Conservation (phyloP, 2,888 invertebrate genomes). For the Rhogogaster chlorosoma region DNA sequence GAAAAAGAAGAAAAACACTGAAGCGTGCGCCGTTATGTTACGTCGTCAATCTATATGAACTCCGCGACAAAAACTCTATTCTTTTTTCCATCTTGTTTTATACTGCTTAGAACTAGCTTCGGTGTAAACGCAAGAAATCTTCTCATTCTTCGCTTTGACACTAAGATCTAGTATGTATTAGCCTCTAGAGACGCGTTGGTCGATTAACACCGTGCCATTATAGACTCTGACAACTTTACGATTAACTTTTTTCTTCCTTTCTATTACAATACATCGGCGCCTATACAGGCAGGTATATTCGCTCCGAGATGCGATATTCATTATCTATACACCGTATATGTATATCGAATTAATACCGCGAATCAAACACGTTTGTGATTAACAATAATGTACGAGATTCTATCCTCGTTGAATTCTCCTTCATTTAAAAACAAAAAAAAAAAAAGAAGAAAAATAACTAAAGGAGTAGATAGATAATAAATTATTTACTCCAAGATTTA, state of each 20-base stretch:
- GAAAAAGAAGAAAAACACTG: background rate
- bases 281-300: too few relatives aligned
- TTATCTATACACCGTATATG: too few relatives aligned
- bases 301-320: too few relatives aligned
- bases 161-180: background rate
- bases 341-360: too few relatives aligned
- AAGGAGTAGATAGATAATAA: too few relatives aligned
- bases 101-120: background rate
- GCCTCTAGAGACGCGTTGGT: background rate
- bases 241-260: background rate
- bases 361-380: too few relatives aligned
- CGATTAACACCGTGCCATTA: background rate
- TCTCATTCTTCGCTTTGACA: background rate
- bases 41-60: background rate
- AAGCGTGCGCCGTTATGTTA: slow-evolving; percentile 8
- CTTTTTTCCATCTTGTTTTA: background rate
- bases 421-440: background rate
- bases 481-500: background rate
- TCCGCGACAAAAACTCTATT: background rate
- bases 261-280: background rate
- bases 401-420: too few relatives aligned
- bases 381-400: too few relatives aligned
- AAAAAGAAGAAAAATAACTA: too few relatives aligned
- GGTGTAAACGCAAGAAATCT: background rate
- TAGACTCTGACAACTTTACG: background rate